phyloP scores from a whole-genome alignment of 2,113 vertebrate species.

The Terrapene triunguis region DNA sequence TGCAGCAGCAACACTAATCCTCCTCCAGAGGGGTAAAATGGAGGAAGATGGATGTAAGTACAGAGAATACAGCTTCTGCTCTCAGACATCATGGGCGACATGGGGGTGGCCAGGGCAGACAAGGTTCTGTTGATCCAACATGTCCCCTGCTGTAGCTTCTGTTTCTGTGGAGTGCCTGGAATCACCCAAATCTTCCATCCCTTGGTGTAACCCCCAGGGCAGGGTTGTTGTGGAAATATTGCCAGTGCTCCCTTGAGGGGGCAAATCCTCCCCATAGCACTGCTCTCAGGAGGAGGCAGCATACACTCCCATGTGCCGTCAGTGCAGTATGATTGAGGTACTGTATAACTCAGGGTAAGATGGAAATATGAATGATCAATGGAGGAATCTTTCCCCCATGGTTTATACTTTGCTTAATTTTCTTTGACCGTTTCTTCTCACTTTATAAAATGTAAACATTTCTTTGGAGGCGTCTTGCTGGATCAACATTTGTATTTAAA shows the following conservation, averaged over 20 bases:
- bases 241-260: neutral
- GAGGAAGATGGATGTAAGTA: neutral
- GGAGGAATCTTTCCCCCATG: neutral
- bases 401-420: neutral
- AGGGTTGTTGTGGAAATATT: neutral
- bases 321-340: neutral
- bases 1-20: neutral
- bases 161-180: neutral
- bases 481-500: neutral
- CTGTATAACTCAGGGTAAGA: neutral
- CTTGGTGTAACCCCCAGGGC: neutral
- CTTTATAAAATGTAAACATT: neutral
- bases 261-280: rapidly evolving
- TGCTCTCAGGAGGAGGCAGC: neutral
- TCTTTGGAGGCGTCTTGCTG: neutral
- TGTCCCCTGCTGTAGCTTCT: neutral
- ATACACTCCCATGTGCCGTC: rapidly evolving
- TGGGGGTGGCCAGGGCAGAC: neutral
- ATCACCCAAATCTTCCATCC: neutral
- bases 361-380: neutral
- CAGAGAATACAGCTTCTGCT: neutral
- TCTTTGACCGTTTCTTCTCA: neutral
- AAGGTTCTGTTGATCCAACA: neutral
- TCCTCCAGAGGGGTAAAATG: neutral
- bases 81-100: neutral